Evolutionary conservation across 2,113 vertebrate genomes (phyloP).

Genomic region (Oriolus oriolus): DNA sequence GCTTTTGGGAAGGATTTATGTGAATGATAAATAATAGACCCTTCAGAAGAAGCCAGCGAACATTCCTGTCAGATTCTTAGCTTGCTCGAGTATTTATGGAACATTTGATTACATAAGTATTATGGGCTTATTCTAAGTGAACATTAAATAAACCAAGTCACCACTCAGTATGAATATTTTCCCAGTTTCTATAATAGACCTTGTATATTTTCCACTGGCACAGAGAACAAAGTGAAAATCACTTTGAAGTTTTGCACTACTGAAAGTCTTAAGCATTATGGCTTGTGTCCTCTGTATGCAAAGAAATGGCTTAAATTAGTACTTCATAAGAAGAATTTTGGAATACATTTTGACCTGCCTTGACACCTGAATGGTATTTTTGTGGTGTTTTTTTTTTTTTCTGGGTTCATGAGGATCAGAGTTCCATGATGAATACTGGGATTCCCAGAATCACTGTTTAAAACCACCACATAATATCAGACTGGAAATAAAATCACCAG

Average conservation of each 20-base stretch:
- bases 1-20: neutral
- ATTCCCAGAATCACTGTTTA: neutral
- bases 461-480: neutral
- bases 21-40: neutral
- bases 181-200: neutral
- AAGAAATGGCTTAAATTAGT: neutral
- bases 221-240: neutral
- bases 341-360: neutral
- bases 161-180: neutral
- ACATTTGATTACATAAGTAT: neutral
- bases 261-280: neutral
- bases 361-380: neutral
- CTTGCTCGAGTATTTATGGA: neutral
- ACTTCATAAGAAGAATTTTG: neutral
- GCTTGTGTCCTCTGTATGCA: neutral
- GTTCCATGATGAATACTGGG: neutral
- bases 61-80: neutral
- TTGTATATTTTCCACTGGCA: neutral
- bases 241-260: neutral
- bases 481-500: neutral
- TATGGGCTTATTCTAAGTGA: slow-evolving; percentile 13
- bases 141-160: neutral
- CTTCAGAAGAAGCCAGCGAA: neutral
- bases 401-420: neutral
- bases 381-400: neutral